These are phyloP conservation scores for Esox masquinongy DNA, from an alignment of 2,797 vertebrate genomes.

Conservation along the genomic window DNA sequence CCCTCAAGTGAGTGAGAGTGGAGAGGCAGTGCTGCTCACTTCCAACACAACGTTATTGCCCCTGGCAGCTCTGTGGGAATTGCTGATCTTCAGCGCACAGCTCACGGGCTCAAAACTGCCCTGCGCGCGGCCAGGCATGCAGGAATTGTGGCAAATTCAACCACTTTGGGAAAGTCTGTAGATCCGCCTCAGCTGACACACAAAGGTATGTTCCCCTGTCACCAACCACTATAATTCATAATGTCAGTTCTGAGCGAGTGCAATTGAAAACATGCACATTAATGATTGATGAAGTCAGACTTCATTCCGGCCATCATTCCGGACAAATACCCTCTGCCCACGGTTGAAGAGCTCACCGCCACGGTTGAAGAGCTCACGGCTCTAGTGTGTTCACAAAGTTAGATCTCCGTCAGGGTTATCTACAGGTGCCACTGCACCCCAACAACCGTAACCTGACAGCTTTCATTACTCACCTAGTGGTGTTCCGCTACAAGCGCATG, in stretches of 20 bases:
- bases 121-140: background rate
- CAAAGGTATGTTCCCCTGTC: background rate
- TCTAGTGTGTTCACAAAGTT: conserved; percentile 14
- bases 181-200: background rate
- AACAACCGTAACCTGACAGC: conserved; percentile 14
- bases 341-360: background rate
- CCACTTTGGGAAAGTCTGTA: conserved; percentile 10
- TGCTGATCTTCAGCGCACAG: background rate
- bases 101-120: conserved; percentile 5
- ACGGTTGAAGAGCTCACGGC: background rate
- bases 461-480: conserved; percentile 16
- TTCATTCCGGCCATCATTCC: too few species aligned
- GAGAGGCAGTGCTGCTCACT: background rate
- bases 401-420: conserved; percentile 13
- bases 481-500: conserved; percentile 13
- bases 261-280: conserved; percentile 13
- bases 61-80: conserved; percentile 5
- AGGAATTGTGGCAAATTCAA: conserved; percentile 1
- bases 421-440: conserved; percentile 14
- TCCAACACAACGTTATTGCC: background rate
- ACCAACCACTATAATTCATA: conserved; percentile 9
- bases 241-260: background rate
- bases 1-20: background rate
- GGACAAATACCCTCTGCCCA: background rate
- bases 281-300: conserved; percentile 4